A percentile compares a stretch with the other conserved stretches of the same genome.
These are phyloP conservation scores for Calephelis virginiensis DNA, from an alignment of 1,140 invertebrate genomes.

Conservation along the genomic window DNA sequence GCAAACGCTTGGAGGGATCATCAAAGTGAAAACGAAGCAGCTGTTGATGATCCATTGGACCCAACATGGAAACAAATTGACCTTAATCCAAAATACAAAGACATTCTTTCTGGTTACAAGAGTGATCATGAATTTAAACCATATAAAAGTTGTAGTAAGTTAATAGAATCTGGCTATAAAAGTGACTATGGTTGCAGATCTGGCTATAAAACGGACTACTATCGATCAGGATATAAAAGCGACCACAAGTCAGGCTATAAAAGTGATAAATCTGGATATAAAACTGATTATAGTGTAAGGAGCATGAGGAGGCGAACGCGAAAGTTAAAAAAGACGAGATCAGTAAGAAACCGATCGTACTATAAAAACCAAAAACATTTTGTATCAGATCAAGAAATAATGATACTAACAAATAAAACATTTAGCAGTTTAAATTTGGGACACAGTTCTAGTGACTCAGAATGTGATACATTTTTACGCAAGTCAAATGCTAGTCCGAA, in stretches of 20 bases:
- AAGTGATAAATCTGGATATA: conserved; percentile 80
- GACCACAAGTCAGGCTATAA: conserved; percentile 81
- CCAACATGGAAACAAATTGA: conserved; percentile 82
- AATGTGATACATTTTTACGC: conserved; percentile 66
- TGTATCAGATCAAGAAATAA: conserved; percentile 76
- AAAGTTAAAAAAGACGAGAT: conserved; percentile 76
- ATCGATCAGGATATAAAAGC: conserved; percentile 80
- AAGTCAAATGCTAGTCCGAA: conserved; percentile 65
- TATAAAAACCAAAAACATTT: conserved; percentile 79
- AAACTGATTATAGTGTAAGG: conserved; percentile 79
- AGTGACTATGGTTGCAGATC: conserved; percentile 79
- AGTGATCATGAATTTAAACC: conserved; percentile 79
- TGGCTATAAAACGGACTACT: conserved; percentile 77
- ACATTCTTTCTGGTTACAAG: conserved; percentile 79
- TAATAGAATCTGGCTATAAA: conserved; percentile 80
- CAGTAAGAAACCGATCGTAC: conserved; percentile 75
- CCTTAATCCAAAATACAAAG: conserved; percentile 80
- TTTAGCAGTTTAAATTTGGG: conserved; percentile 72
- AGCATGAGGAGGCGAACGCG: conserved; percentile 74
- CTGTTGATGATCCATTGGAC: conserved; percentile 75
- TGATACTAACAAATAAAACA: conserved; percentile 72
- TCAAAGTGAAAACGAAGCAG: conserved; percentile 74
- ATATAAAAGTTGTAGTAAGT: conserved; percentile 78
- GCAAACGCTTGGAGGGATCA: conserved; percentile 67
- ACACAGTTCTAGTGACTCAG: conserved; percentile 73